Percentiles rank a stretch among this genome's conserved stretches.
These are phyloP conservation scores for Drosophila orena DNA, from an alignment of 1,140 invertebrate species.

Conservation along the genomic window DNA sequence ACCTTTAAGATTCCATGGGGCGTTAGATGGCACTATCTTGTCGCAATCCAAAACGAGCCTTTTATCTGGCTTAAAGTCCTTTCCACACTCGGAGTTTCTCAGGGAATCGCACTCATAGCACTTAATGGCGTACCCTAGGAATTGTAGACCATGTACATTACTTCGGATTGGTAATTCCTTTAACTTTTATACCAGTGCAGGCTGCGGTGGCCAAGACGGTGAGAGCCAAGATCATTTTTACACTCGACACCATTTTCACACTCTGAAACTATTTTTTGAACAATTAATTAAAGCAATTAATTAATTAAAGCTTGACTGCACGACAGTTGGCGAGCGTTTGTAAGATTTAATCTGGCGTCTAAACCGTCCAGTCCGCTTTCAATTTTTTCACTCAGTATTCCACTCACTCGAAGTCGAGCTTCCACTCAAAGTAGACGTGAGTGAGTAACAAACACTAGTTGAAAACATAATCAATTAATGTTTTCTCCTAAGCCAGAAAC, in stretches of 20 bases:
- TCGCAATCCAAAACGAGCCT: conserved; percentile 58
- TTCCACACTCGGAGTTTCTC: conserved; percentile 58
- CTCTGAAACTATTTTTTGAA: conserved; percentile 1
- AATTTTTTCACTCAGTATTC: conserved; percentile 2
- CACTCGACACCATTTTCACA: conserved; percentile 70
- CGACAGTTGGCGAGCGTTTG: conserved; percentile 37
- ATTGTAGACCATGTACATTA: not conserved
- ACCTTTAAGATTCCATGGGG: conserved; percentile 61
- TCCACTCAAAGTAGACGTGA: conserved; percentile 14
- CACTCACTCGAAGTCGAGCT: conserved; percentile 28
- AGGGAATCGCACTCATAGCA: conserved; percentile 76
- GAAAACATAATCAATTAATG: too few species aligned
- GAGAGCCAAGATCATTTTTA: conserved; percentile 62
- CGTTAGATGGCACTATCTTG: too few species aligned
- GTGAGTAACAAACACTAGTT: too few species aligned
- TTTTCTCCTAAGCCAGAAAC: too few species aligned
- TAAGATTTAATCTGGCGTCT: conserved; percentile 9
- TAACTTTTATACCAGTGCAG: conserved; percentile 55
- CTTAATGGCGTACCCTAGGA: conserved; percentile 68
- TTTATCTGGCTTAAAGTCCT: conserved; percentile 61
- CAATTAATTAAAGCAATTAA: conserved; percentile 6
- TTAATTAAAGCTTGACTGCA: conserved; percentile 48
- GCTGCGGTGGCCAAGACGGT: conserved; percentile 67
- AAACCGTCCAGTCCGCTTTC: conserved; percentile 13
- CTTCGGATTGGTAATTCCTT: not conserved